A percentile compares a stretch with the other conserved stretches of the same genome.
phyloP scores from a whole-genome alignment of 1,140 invertebrate genomes.

The Matsumurasca onukii region DNA sequence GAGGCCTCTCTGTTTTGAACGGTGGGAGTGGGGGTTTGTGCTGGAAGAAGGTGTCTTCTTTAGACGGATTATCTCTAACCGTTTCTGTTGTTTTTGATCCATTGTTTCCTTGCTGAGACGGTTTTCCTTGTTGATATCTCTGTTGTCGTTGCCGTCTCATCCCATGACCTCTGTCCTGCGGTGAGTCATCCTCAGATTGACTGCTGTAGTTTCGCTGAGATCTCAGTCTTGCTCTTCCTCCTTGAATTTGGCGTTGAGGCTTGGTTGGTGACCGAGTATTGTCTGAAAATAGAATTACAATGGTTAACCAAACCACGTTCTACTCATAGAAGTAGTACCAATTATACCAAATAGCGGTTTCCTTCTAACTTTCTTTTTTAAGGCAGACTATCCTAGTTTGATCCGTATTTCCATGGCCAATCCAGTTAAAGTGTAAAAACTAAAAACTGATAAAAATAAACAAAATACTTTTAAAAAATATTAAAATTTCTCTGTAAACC shows the following conservation, averaged over 20 bases:
- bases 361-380: too few relatives aligned
- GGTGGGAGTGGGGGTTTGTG: slow-evolving; percentile 27
- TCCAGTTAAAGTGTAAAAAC: too few relatives aligned
- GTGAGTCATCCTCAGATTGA: slow-evolving; percentile 21
- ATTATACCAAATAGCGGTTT: too few relatives aligned
- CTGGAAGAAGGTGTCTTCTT: background rate
- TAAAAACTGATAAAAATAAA: too few relatives aligned
- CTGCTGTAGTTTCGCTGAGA: slow-evolving; percentile 22
- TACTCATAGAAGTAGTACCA: background rate
- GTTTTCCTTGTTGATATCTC: background rate
- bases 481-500: too few relatives aligned
- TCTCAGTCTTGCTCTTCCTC: background rate
- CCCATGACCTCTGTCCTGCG: background rate
- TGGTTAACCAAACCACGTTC: background rate
- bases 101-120: background rate
- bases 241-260: slow-evolving; percentile 3
- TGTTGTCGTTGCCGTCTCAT: background rate
- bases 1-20: slow-evolving; percentile 3
- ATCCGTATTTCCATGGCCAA: too few relatives aligned
- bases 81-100: background rate
- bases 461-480: too few relatives aligned
- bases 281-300: background rate
- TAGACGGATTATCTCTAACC: background rate
- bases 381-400: too few relatives aligned
- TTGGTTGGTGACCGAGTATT: background rate